A percentile compares a stretch with the other conserved stretches of the same genome.
Conservation (phyloP, 2,797 vertebrate genomes). For the Mus spretus region DNA sequence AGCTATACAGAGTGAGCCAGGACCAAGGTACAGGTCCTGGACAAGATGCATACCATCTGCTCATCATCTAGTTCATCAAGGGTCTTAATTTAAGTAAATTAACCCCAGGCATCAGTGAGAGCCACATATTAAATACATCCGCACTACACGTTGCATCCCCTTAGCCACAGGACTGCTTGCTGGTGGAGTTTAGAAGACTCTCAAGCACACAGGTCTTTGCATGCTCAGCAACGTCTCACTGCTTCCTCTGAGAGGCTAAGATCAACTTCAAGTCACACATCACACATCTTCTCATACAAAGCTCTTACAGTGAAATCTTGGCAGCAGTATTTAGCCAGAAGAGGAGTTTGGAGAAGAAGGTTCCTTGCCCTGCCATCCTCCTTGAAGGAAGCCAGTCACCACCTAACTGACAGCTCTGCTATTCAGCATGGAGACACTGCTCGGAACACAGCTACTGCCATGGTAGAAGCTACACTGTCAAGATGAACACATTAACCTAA, state of each 20-base stretch:
- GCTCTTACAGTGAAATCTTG: neutral
- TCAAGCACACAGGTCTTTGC: neutral
- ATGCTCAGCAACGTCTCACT: neutral
- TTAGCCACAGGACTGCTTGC: neutral
- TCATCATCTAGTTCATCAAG: rapidly evolving
- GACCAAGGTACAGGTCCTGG: neutral
- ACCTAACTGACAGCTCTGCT: rapidly evolving
- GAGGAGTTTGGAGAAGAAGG: neutral
- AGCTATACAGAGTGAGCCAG: rapidly evolving
- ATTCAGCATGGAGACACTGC: neutral
- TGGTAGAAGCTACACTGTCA: rapidly evolving
- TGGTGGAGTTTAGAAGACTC: neutral
- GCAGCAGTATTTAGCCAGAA: neutral
- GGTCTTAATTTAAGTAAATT: constrained; percentile 12
- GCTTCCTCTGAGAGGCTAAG: neutral
- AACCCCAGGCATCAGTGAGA: neutral
- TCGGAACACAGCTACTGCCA: rapidly evolving
- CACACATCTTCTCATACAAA: neutral
- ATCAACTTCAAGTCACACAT: neutral
- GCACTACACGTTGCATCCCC: rapidly evolving
- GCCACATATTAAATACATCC: neutral
- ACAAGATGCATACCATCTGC: neutral
- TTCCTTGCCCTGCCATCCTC: neutral
- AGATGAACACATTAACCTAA: neutral
- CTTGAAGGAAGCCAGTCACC: neutral